Evolutionary conservation across 2,797 vertebrate genomes (phyloP), one percentile per base, ranked within the genome.

Genomic region (Phoxinus dragarum): DNA sequence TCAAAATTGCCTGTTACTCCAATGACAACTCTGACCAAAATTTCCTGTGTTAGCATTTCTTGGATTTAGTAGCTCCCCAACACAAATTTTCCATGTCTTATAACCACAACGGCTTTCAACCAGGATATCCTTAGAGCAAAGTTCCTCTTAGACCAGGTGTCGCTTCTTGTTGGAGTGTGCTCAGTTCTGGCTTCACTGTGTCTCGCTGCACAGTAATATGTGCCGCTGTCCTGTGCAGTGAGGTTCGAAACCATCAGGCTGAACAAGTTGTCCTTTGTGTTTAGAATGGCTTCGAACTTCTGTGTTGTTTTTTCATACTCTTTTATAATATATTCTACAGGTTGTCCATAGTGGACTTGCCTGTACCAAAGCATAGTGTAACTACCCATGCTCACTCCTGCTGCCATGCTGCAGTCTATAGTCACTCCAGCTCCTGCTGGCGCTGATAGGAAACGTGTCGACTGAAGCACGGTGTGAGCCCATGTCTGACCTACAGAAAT

Each of bases 181-280:
- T 78, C n/a, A 78, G 49, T 36, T 72, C 14, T 34, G 88, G 85
- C 82, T 61, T 85, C 92, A 93, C 92, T 91, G 94, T 95, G 94
- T 80, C 89, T 92, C n/a, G 93, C 94, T 74, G 89, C 93, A 0
- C 95, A 95, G 89, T 90, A 94, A 88, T 94, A 95, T 47, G 36
- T 91, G 77, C 90, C 88, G 68, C 89, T 92, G 89, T 95, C 92
- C 16, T 86, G 76, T 0, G 77, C 3, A 0, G 44, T 1, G 47
- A 93, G 61, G 9, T 85, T 69, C 17, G 59, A 84, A 0, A 93
- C 88, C 6, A 82, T 47, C 23, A 95, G 92, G 61, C 87, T 77
- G 88, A 95, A 95, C 21, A 7, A 81, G 88, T 94, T 94, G 0
- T 85, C 84, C 0, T 66, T 0, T 2, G 86, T 0, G 0, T 82